Base-by-base conservation (phyloP, 2,797 vertebrate genomes). In the Darevskia mixta region DNA sequence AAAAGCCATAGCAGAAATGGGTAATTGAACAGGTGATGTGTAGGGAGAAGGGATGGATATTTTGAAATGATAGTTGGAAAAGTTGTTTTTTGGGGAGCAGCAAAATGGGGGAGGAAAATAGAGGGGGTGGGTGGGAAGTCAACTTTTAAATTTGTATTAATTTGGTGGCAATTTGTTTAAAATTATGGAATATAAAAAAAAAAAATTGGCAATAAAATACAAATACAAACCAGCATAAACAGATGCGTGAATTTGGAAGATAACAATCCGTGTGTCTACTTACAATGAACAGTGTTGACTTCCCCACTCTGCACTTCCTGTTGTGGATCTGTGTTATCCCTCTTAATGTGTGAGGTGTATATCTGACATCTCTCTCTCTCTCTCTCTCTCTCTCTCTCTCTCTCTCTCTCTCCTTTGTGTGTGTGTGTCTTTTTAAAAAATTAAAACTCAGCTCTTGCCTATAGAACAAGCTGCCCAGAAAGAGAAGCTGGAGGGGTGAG, bases 391-490 rank as follows among this genome's bases (percentile, higher is more conserved):
- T 41, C 41, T 6, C 41, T 41, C 41, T 41, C 41, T 6, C 5
- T 41, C 5, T 43, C 45, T 49, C 49, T 49, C 41, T 43, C 41
- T 66, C 1, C 9, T 8, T 23, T 9, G 8, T 8, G 1, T 72
- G 2, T 73, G 49, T 55, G 11, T 55, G 11, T 49, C 13, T 15
- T 15, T 55, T 11, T 11, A 11, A 29, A 58, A 4, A 64, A 41
- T 71, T 41, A 43, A 25, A 41, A 43, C 23, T 84, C 85, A 99
- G 99, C 96, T 99, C 94, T 97, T 99, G 93, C 99, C 99, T 29
- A 99, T 99, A 88, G 99, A 99, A 90, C 97, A 96, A 94, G 98
- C 98, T 83, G 98, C 98, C 43, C 97, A 93, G 95, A 99, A 98
- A 95, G 97, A 97, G 89, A 98, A 98, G 95, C 58, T 93, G 75